These are phyloP conservation scores for Tyto alba DNA, from an alignment of 2,113 vertebrate genomes.

Conservation along the genomic window DNA sequence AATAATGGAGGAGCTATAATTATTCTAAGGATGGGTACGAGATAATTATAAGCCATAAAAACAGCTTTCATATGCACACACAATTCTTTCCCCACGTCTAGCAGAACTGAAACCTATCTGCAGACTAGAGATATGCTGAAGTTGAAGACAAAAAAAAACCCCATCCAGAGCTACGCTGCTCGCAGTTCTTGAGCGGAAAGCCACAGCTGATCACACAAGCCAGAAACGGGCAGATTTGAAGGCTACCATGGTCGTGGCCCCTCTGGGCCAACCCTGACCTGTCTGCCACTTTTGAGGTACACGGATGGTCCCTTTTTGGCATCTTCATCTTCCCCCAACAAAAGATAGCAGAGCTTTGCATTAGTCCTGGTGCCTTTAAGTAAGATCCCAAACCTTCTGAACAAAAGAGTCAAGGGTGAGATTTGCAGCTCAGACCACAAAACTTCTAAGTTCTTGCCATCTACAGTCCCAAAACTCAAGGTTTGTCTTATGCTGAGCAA, in stretches of 20 bases:
- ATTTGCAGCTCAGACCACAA: neutral
- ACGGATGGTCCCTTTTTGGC: neutral
- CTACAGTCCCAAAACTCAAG: neutral
- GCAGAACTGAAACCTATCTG: neutral
- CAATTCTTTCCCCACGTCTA: neutral
- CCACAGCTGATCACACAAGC: neutral
- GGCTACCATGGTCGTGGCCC: neutral
- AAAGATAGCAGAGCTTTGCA: neutral
- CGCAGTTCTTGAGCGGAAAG: fast-evolving
- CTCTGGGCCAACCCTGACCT: neutral
- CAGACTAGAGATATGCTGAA: neutral
- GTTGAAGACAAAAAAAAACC: neutral
- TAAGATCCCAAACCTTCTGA: neutral
- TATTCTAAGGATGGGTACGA: slow-evolving; percentile 60
- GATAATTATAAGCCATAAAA: slow-evolving; percentile 76
- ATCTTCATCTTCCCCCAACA: neutral
- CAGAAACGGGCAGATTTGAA: neutral
- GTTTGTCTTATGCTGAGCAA: neutral
- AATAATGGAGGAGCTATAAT: slow-evolving; percentile 67
- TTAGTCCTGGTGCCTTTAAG: neutral
- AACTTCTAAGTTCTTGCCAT: neutral
- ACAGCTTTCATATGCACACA: slow-evolving; percentile 7
- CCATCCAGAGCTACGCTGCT: neutral
- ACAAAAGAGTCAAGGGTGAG: neutral
- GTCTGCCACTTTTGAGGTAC: fast-evolving